Evolutionary conservation across 2,797 vertebrate species (phyloP).

Genomic region (Luscinia luscinia): DNA sequence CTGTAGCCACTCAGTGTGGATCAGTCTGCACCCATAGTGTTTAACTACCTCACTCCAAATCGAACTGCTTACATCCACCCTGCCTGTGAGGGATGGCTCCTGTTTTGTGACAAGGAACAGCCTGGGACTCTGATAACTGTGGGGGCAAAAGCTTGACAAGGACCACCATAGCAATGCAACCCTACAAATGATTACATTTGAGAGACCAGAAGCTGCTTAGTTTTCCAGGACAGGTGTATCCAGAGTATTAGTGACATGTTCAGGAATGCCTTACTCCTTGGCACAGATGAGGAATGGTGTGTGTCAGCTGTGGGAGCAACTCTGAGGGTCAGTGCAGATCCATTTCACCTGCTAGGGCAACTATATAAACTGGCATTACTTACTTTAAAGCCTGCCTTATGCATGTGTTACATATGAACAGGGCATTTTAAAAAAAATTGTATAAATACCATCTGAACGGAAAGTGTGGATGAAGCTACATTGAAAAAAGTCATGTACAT

Average conservation of each 20-base stretch:
- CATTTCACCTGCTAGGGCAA: background rate
- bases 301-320: background rate
- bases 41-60: background rate
- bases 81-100: background rate
- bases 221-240: background rate
- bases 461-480: background rate
- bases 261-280: background rate
- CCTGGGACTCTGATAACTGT: background rate
- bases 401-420: background rate
- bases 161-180: background rate
- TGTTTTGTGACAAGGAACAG: background rate
- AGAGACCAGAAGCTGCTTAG: background rate
- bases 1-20: background rate
- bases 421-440: background rate
- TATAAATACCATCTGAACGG: background rate
- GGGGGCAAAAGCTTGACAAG: background rate
- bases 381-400: background rate
- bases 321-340: background rate
- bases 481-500: background rate
- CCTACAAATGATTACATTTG: background rate
- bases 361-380: background rate
- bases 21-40: background rate
- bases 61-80: background rate
- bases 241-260: background rate
- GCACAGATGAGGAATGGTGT: background rate